A percentile compares a stretch with the other conserved stretches of the same genome.
phyloP scores from a whole-genome alignment of 1,140 invertebrate species.

The Drosophila murphyi region DNA sequence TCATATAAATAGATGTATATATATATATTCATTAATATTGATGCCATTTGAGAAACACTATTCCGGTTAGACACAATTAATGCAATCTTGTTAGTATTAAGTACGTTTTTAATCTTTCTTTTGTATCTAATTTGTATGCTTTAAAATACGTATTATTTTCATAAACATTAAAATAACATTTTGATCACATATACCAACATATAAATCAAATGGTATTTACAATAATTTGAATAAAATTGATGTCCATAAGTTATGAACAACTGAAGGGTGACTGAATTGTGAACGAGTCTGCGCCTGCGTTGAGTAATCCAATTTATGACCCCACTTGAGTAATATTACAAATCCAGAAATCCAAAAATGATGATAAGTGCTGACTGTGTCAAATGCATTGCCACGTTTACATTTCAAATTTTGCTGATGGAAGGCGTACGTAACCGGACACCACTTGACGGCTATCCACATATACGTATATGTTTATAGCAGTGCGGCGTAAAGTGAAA shows the following conservation, averaged over 20 bases:
- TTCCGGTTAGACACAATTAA: constrained; percentile 6
- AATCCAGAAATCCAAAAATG: background rate
- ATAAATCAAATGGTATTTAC: background rate
- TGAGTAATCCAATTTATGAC: constrained; percentile 5
- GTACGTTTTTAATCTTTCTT: constrained; percentile 1
- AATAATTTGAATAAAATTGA: background rate
- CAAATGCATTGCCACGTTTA: constrained; percentile 21
- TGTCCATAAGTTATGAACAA: background rate
- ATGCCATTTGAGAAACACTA: constrained; percentile 17
- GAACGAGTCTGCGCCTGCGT: constrained; percentile 25
- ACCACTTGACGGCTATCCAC: background rate
- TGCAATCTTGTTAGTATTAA: constrained; percentile 36
- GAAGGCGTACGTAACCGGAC: background rate
- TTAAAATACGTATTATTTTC: constrained; percentile 6
- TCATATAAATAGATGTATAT: constrained; percentile 18
- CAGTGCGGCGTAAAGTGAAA: no score
- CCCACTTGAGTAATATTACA: constrained; percentile 6
- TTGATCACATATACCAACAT: constrained; percentile 7
- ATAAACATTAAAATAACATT: constrained; percentile 11
- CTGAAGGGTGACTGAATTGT: constrained; percentile 29
- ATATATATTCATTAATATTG: constrained; percentile 8
- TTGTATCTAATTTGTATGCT: constrained; percentile 20
- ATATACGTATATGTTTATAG: background rate
- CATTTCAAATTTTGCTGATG: constrained; percentile 13
- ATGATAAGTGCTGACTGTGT: background rate